Conservation (phyloP, 2,888 invertebrate species). For the Drosophila subquinaria region DNA sequence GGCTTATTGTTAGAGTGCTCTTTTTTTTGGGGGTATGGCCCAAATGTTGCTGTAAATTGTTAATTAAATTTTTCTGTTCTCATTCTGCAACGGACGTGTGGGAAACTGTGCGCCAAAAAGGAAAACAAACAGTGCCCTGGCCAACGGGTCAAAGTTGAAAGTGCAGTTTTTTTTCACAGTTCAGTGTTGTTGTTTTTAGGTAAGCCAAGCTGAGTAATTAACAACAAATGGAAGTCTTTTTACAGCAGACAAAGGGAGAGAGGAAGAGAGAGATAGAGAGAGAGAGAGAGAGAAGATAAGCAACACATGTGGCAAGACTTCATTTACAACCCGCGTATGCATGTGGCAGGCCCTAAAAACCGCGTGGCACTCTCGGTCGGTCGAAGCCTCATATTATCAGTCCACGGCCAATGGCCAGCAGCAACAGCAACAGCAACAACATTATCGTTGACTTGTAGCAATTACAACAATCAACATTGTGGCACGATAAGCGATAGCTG, state of each 20-base stretch:
- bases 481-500: constrained; percentile 61
- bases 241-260: constrained; percentile 2
- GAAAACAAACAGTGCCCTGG: constrained; percentile 34
- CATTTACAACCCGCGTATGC: constrained; percentile 34
- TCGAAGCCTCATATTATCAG: constrained; percentile 49
- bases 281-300: constrained; percentile 40
- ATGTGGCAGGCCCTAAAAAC: constrained; percentile 44
- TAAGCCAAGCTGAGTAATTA: constrained; percentile 57
- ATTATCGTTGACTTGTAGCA: constrained; percentile 58
- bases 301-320: constrained; percentile 40
- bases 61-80: constrained; percentile 74
- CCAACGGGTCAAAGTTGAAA: constrained; percentile 54
- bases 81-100: constrained; percentile 66
- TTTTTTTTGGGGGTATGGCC: constrained; percentile 32
- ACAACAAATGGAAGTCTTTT: constrained; percentile 48
- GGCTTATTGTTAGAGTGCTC: neutral
- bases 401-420: constrained; percentile 60
- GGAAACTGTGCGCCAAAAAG: constrained; percentile 42
- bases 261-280: neutral
- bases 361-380: constrained; percentile 25
- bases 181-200: constrained; percentile 30
- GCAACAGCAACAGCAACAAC: constrained; percentile 60
- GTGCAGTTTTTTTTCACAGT: constrained; percentile 20
- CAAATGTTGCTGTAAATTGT: constrained; percentile 75
- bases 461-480: constrained; percentile 68